phyloP scores from a whole-genome alignment of 2,113 vertebrate genomes.

The Eclectus roratus region DNA sequence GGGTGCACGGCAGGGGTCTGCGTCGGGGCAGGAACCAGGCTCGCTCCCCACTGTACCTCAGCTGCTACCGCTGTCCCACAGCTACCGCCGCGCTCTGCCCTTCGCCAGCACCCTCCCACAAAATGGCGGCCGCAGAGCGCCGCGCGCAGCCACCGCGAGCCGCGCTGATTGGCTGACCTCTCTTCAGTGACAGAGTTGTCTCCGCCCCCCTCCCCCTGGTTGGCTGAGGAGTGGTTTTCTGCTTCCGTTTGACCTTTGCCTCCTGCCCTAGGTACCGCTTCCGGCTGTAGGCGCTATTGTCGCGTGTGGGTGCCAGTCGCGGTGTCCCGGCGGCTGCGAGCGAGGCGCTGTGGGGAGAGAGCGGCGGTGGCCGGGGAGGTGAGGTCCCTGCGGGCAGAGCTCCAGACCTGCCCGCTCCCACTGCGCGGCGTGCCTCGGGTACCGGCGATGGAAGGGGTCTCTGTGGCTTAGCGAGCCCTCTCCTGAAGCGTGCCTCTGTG shows the following conservation, averaged over 20 bases:
- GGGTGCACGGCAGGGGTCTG: fast-evolving
- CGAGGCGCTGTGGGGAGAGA: background rate
- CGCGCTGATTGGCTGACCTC: background rate
- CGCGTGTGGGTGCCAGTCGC: background rate
- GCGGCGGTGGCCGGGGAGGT: background rate
- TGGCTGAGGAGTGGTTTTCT: fast-evolving
- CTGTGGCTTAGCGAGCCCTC: too few species aligned
- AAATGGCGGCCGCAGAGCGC: background rate
- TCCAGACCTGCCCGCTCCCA: fast-evolving
- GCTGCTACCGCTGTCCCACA: fast-evolving
- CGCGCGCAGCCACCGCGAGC: background rate
- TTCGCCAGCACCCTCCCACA: constrained; percentile 24
- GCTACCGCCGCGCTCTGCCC: background rate
- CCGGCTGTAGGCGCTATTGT: fast-evolving
- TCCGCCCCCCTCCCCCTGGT: background rate
- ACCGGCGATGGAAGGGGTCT: background rate
- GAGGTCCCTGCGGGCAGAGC: background rate
- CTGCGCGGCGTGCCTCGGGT: background rate
- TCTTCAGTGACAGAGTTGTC: fast-evolving
- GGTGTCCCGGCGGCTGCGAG: background rate
- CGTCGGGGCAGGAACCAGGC: fast-evolving
- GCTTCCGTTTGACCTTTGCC: background rate
- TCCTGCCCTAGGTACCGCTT: fast-evolving
- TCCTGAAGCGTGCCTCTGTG: fast-evolving
- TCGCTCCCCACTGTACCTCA: background rate